These are phyloP conservation scores for Phenganax marumi DNA, from an alignment of 92 coral and sea anemone species.

Conservation along the genomic window DNA sequence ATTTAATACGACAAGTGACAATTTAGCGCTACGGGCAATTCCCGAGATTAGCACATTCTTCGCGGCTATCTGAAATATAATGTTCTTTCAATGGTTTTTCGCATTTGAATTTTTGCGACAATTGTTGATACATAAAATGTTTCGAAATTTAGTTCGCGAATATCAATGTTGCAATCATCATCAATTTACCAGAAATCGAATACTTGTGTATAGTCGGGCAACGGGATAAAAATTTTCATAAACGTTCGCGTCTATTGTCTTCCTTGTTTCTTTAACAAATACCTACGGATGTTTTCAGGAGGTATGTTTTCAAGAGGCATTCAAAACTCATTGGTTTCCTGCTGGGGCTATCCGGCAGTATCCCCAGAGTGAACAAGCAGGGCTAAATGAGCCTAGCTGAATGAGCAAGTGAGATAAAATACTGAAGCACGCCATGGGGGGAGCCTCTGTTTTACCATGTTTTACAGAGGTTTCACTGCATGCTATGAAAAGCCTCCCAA, in stretches of 20 bases:
- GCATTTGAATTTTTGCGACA: too few relatives aligned
- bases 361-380: background rate
- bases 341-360: background rate
- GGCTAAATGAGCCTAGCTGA: background rate
- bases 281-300: slow-evolving; percentile 6
- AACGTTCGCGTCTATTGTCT: background rate
- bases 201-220: background rate
- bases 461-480: background rate
- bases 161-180: background rate
- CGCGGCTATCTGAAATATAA: background rate
- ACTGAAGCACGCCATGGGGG: too few relatives aligned
- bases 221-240: background rate
- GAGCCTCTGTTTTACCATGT: too few relatives aligned
- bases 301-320: background rate
- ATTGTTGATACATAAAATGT: too few relatives aligned
- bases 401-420: too few relatives aligned
- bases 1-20: slow-evolving; percentile 3
- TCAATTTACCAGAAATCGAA: background rate
- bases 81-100: background rate
- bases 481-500: slow-evolving; percentile 11
- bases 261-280: background rate
- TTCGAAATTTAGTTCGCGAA: background rate
- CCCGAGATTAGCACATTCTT: slow-evolving; percentile 3
- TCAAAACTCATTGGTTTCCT: slow-evolving; percentile 6
- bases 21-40: background rate